These are phyloP conservation scores for Polymixis lichenea DNA, from an alignment of 2,888 invertebrate genomes.

Conservation along the genomic window DNA sequence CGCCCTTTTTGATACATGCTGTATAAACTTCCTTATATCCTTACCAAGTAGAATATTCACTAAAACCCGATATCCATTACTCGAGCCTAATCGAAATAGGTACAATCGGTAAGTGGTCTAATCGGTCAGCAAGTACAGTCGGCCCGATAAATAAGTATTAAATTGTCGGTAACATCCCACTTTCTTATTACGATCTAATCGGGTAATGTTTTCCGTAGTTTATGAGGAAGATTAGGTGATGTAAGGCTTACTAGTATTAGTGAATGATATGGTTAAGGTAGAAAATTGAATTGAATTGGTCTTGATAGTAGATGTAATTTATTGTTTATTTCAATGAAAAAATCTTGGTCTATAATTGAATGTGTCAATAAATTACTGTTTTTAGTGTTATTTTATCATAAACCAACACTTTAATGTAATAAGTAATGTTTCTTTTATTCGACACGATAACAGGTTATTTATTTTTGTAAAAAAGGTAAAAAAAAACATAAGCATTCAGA, in stretches of 20 bases:
- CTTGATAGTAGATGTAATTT: constrained; percentile 46
- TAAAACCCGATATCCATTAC: constrained; percentile 50
- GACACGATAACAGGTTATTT: neutral
- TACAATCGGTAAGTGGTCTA: constrained; percentile 49
- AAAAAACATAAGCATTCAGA: neutral
- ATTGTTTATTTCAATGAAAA: constrained; percentile 38
- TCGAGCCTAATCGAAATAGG: constrained; percentile 46
- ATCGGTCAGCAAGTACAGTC: constrained; percentile 46
- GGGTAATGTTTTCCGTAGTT: constrained; percentile 56
- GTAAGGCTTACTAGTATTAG: constrained; percentile 54
- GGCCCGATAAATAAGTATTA: constrained; percentile 56
- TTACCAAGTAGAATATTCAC: constrained; percentile 46
- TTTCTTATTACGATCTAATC: constrained; percentile 61
- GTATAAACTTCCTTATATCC: constrained; percentile 9
- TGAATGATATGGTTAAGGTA: constrained; percentile 47
- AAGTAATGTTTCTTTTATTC: neutral
- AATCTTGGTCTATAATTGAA: constrained; percentile 48
- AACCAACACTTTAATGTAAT: constrained; percentile 35
- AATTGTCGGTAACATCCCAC: constrained; percentile 54
- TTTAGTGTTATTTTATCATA: constrained; percentile 23
- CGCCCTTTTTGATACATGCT: no score
- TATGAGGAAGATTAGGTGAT: constrained; percentile 54
- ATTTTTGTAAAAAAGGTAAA: neutral
- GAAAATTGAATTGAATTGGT: constrained; percentile 54
- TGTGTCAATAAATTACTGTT: constrained; percentile 41